Evolutionary conservation across 2,113 vertebrate species (phyloP), one percentile per base, ranked within the genome.

Genomic region (Mellivora capensis): DNA sequence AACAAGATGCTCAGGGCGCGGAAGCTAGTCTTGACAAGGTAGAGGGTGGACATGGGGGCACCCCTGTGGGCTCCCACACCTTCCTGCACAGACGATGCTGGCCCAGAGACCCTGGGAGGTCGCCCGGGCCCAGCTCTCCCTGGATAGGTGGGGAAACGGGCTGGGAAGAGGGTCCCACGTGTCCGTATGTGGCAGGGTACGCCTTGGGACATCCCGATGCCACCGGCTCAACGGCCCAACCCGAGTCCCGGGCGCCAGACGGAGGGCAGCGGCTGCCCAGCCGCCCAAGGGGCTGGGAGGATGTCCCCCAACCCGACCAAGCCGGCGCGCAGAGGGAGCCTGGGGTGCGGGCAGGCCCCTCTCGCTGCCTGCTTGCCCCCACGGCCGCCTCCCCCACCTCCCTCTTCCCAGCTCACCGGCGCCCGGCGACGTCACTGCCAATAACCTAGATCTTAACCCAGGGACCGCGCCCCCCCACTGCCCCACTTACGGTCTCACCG

Each of bases 401-500:
- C 69, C 25, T 34, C 52, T 23, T 61, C 72, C 77, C 89, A 83
- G 95, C 59, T 27, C 4, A 11, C 81, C 37, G 10, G 49, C 7
- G 27, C 71, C 91, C 81, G 27, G 80, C 1, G 0, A 62, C 74
- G 42, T 96, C 97, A 96, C 93, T 42, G 93, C 93, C 95, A 69
- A 96, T 97, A 98, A 98, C 98, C 97, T 96, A 98, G 97, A 98
- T 98, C 96, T 81, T 86, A 95, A 95, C 96, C 95, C 97, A 97
- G 96, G 96, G 93, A 29, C 42, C 29, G 71, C 90, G 88, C 91
- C 85, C 96, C 54, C 79, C 27, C 97, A 29, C 94, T 97, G 98
- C 87, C 97, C 98, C 97, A 97, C 92, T 98, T 97, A 90, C 1
- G 11, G 92, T 76, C 86, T 74, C 54, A 39, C 42, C 0, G 31